Evolutionary conservation across 2,113 vertebrate species (phyloP).

Genomic region (Micromys minutus): DNA sequence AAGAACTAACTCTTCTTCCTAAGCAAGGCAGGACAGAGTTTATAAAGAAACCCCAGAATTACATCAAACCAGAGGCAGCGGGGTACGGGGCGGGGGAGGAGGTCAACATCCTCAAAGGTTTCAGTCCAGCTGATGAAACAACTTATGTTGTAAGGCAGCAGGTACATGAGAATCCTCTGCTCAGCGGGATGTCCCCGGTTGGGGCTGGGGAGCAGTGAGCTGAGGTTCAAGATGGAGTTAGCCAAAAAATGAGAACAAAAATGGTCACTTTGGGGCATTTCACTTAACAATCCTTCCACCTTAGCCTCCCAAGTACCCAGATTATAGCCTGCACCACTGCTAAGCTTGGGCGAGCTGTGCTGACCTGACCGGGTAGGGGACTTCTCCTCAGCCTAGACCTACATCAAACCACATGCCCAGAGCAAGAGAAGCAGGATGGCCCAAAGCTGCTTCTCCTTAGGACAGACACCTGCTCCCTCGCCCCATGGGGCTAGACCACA

Average conservation of each 20-base stretch:
- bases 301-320: neutral
- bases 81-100: too few relatives aligned
- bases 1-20: neutral
- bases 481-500: neutral
- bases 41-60: neutral
- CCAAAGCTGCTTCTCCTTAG: neutral
- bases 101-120: neutral
- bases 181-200: neutral
- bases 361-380: neutral
- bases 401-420: neutral
- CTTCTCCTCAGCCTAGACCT: neutral
- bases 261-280: neutral
- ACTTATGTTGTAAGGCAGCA: neutral
- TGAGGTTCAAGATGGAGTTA: neutral
- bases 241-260: neutral
- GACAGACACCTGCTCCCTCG: neutral
- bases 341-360: neutral
- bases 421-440: fast-evolving
- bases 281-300: neutral
- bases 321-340: neutral
- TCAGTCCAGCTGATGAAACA: neutral
- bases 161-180: neutral
- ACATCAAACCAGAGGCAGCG: neutral
- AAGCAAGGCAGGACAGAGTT: neutral
- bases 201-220: neutral